Evolutionary conservation across 2,113 vertebrate genomes (phyloP), one percentile per base, ranked within the genome.

Genomic region (Forbesichthys agassizii): DNA sequence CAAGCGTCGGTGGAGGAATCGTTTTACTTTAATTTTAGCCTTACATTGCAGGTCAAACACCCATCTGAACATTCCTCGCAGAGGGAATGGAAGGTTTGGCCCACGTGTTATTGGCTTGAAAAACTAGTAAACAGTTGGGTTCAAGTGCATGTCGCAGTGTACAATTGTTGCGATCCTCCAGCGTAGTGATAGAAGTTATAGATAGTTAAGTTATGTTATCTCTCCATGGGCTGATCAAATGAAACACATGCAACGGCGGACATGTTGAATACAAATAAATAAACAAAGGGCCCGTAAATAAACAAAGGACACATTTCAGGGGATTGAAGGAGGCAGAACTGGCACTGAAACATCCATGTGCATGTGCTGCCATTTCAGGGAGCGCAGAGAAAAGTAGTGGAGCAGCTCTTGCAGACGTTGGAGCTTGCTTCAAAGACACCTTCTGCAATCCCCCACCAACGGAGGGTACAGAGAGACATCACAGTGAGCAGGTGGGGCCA

Each of bases 321-420:
- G 10, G 66, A 59, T 60, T 56, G 33, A 42, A 48, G 48, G 33
- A 51, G 65, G 48, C 27, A 60, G 62, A 55, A 60, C 67, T 47
- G 69, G 79, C 82, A 87, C 87, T 82, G 86, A 88, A 88, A 80
- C 33, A 55, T 69, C 52, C 49, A 71, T 66, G 77, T 93, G 73
- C 92, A 94, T 94, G 87, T 91, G 78, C 90, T 94, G 92, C 86
- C 90, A 88, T 88, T 91, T 71, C 68, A 61, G 88, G 93, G 76
- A 77, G 75, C 84, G 88, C 86, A 84, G 79, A 84, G 90, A 89
- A 88, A 88, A 93, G 93, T 89, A 92, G 73, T 84, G 88, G 93
- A 90, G 92, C 88, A 91, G 86, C 91, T 93, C 93, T 92, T 85
- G 90, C 86, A 92, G 92, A 94, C 94, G 92, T 79, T 87, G 91